phyloP scores from a whole-genome alignment of 1,140 invertebrate species.

The Aphis gossypii region DNA sequence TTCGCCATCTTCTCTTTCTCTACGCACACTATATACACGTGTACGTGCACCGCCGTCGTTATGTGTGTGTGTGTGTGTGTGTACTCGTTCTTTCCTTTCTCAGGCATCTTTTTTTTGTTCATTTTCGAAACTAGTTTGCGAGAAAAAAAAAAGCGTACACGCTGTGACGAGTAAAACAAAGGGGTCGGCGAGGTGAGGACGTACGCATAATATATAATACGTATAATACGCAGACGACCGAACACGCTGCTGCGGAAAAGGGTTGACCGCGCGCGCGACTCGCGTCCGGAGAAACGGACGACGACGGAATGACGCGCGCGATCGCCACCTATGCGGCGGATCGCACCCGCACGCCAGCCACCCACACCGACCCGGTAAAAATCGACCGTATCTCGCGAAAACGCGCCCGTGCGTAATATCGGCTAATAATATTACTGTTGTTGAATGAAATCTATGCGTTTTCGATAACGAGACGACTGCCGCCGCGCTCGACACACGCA shows the following conservation, averaged over 20 bases:
- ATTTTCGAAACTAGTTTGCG: neutral
- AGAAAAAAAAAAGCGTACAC: neutral
- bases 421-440: neutral
- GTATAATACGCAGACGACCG: neutral
- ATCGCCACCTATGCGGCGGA: neutral
- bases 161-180: neutral
- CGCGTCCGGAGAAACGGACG: neutral
- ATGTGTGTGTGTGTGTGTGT: too few relatives aligned
- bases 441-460: slow-evolving; percentile 56
- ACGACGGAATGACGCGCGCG: neutral
- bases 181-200: neutral
- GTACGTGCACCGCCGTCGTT: neutral
- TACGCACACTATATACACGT: too few relatives aligned
- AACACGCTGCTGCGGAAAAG: neutral
- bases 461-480: slow-evolving; percentile 22
- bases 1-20: slow-evolving; percentile 14
- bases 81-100: slow-evolving; percentile 27
- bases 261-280: neutral
- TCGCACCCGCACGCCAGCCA: neutral
- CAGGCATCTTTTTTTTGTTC: neutral
- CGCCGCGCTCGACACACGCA: neutral
- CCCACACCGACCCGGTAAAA: neutral
- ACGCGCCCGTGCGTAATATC: slow-evolving; percentile 12
- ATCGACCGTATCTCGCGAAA: neutral
- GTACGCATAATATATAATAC: too few relatives aligned